Conservation (phyloP, 2,113 vertebrate genomes). For the Synodontis membranacea region DNA sequence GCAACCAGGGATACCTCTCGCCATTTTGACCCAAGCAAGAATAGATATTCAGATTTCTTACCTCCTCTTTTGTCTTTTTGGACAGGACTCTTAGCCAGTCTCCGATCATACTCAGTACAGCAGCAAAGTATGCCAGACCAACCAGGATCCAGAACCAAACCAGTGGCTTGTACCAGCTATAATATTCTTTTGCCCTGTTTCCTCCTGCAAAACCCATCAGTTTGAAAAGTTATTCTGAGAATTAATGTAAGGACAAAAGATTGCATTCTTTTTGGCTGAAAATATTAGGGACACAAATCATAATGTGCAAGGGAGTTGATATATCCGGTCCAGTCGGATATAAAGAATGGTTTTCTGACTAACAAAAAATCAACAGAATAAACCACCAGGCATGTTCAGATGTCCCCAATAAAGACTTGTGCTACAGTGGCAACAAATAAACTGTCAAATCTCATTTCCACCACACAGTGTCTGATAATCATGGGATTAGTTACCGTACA, state of each 20-base stretch:
- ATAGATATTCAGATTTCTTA: conserved; percentile 59
- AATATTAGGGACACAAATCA: background rate
- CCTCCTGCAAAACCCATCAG: conserved; percentile 77
- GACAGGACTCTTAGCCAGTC: conserved; percentile 96
- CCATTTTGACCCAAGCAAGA: background rate
- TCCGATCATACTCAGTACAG: conserved; percentile 95
- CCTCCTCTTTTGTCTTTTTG: conserved; percentile 98
- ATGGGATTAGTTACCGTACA: background rate
- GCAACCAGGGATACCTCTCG: background rate
- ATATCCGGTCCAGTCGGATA: background rate
- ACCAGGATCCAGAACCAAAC: conserved; percentile 99
- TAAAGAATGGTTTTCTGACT: background rate
- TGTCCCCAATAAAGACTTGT: background rate
- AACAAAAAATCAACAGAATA: background rate
- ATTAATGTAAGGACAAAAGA: background rate
- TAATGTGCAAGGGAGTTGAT: background rate
- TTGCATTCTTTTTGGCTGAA: background rate
- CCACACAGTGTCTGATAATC: background rate
- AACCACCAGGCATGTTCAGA: conserved; percentile 1
- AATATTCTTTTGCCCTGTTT: conserved; percentile 83
- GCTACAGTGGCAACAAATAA: background rate
- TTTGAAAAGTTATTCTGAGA: background rate
- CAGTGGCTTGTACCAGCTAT: conserved; percentile 89
- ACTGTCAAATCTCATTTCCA: background rate
- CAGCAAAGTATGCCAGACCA: conserved; percentile 93